Percentiles rank a stretch among this genome's conserved stretches.
Conservation (phyloP, 2,797 vertebrate species). For the Pseudocheirus occidentalis region DNA sequence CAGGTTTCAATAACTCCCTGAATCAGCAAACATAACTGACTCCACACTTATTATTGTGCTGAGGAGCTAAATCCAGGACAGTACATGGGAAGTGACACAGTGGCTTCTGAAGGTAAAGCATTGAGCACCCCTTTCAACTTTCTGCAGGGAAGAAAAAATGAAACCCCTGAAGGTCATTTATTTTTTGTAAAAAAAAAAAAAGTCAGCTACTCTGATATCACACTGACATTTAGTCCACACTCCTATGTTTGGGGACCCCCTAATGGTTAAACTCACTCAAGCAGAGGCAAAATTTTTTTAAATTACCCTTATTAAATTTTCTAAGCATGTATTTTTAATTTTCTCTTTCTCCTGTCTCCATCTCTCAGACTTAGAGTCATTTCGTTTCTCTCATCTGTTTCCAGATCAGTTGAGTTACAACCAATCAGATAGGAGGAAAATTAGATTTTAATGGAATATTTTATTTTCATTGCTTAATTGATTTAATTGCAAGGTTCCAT, state of each 20-base stretch:
- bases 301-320: constrained; percentile 66
- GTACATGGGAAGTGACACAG: neutral
- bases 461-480: constrained; percentile 79
- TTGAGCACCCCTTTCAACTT: constrained; percentile 53
- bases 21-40: constrained; percentile 40
- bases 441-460: constrained; percentile 79
- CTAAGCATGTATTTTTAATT: constrained; percentile 54
- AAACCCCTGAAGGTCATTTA: constrained; percentile 19
- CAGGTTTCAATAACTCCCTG: constrained; percentile 29
- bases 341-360: constrained; percentile 75
- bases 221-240: constrained; percentile 53
- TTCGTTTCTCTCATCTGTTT: constrained; percentile 66
- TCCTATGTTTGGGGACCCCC: constrained; percentile 70
- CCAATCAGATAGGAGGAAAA: constrained; percentile 67
- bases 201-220: constrained; percentile 49
- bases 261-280: constrained; percentile 77
- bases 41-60: constrained; percentile 8
- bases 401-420: constrained; percentile 68
- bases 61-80: neutral
- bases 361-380: constrained; percentile 61
- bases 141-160: constrained; percentile 31
- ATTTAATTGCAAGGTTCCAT: constrained; percentile 77
- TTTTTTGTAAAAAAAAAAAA: constrained; percentile 41
- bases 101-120: neutral
- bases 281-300: constrained; percentile 66